These are phyloP conservation scores for Calliopsis andreniformis DNA, from an alignment of 1,140 invertebrate genomes.

Conservation along the genomic window DNA sequence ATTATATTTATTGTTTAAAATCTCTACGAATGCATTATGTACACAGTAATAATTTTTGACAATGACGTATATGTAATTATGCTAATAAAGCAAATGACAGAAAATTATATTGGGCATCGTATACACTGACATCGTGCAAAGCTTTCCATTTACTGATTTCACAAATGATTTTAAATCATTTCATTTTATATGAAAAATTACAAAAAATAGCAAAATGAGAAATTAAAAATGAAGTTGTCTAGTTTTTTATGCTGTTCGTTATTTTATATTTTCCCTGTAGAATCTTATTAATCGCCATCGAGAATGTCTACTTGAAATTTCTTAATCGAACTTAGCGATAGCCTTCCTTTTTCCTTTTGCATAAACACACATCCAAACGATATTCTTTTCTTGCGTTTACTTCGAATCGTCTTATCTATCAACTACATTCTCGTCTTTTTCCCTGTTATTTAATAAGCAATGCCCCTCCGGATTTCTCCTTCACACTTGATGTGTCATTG, in stretches of 20 bases:
- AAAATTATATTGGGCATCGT: constrained; percentile 22
- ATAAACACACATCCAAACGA: constrained; percentile 43
- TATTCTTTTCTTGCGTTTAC: constrained; percentile 36
- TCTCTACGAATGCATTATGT: constrained; percentile 34
- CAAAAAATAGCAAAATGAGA: neutral
- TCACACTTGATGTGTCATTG: constrained; percentile 12
- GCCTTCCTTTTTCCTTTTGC: constrained; percentile 24
- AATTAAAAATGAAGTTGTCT: neutral
- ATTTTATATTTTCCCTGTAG: neutral
- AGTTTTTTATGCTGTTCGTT: neutral
- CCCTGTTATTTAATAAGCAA: constrained; percentile 35
- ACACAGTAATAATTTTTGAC: constrained; percentile 33
- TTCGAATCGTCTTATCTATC: constrained; percentile 24
- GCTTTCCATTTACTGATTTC: neutral
- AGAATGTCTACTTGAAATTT: constrained; percentile 24
- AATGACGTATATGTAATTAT: constrained; percentile 30
- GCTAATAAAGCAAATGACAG: constrained; percentile 23
- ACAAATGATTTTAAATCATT: constrained; percentile 12
- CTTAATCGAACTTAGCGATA: constrained; percentile 15
- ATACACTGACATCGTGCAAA: constrained; percentile 11
- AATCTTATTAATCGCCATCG: constrained; percentile 2
- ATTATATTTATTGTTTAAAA: constrained; percentile 27
- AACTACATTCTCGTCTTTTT: constrained; percentile 28
- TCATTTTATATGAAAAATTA: constrained; percentile 1
- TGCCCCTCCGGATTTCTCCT: constrained; percentile 48